These are phyloP conservation scores for Ruditapes philippinarum DNA, from an alignment of 1,140 invertebrate species.

Conservation along the genomic window DNA sequence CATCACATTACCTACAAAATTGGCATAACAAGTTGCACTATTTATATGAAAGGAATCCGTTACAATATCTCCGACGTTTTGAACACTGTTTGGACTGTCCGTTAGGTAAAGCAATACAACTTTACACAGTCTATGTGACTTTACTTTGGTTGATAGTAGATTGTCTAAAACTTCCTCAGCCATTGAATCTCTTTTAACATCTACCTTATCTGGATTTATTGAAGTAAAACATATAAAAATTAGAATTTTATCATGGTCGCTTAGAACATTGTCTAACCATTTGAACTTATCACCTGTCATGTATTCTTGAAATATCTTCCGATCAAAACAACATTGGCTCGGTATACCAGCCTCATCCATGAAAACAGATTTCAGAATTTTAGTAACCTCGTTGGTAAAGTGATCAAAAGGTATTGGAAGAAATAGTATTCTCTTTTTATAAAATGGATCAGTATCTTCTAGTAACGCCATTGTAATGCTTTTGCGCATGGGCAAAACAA, in stretches of 20 bases:
- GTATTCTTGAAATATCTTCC: neutral
- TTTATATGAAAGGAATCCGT: conserved; percentile 9
- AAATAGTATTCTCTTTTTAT: conserved; percentile 12
- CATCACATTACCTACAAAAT: neutral
- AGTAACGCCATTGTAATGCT: conserved; percentile 31
- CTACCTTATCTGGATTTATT: neutral
- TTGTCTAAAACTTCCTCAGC: neutral
- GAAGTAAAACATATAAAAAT: conserved; percentile 34
- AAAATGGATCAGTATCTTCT: conserved; percentile 1
- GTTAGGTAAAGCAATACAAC: conserved; percentile 16
- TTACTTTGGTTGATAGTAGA: neutral
- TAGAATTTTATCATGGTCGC: conserved; percentile 29
- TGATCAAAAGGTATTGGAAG: neutral
- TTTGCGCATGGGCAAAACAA: neutral
- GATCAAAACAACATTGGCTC: conserved; percentile 28
- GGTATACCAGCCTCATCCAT: neutral
- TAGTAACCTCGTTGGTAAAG: neutral
- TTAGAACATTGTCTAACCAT: conserved; percentile 3
- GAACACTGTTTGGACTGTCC: neutral
- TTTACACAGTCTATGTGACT: conserved; percentile 21
- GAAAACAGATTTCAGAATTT: neutral
- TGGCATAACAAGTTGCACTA: neutral
- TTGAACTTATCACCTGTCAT: conserved; percentile 1
- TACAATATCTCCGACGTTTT: neutral
- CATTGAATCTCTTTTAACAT: neutral